Conservation (phyloP, 2,113 vertebrate species). For the Poeciliopsis retropinna region DNA sequence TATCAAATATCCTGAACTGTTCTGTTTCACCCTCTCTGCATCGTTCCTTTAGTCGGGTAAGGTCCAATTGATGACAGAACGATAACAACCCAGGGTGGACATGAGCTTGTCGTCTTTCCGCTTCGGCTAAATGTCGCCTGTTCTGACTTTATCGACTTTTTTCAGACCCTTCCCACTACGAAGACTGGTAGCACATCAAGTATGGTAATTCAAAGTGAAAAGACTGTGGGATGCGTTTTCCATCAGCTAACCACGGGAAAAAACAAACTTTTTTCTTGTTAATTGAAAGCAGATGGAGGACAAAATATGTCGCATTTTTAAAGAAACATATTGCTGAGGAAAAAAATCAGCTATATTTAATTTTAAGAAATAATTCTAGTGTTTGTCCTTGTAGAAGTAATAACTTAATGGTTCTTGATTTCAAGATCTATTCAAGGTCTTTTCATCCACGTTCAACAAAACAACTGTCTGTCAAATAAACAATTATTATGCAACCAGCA, state of each 20-base stretch:
- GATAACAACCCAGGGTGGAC: neutral
- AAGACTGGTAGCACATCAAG: neutral
- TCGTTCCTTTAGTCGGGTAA: neutral
- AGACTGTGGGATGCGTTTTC: too few species aligned
- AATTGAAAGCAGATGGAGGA: too few species aligned
- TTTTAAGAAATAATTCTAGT: neutral
- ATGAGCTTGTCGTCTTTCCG: neutral
- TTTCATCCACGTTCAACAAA: neutral
- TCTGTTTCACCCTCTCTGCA: too few species aligned
- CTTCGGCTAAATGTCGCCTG: neutral
- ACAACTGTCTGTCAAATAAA: neutral
- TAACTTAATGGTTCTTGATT: neutral
- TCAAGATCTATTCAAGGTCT: neutral
- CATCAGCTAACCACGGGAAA: too few species aligned
- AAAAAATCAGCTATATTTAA: neutral
- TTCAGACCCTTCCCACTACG: neutral
- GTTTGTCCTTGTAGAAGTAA: neutral
- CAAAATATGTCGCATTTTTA: neutral
- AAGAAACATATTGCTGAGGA: neutral
- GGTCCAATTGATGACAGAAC: too few species aligned
- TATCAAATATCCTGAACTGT: neutral
- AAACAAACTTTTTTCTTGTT: neutral
- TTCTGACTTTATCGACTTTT: neutral
- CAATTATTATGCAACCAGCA: neutral
- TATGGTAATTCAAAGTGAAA: neutral